A percentile compares a stretch with the other conserved stretches of the same genome.
Conservation (phyloP, 2,888 invertebrate species). For the Macrosoma leucophasiata region DNA sequence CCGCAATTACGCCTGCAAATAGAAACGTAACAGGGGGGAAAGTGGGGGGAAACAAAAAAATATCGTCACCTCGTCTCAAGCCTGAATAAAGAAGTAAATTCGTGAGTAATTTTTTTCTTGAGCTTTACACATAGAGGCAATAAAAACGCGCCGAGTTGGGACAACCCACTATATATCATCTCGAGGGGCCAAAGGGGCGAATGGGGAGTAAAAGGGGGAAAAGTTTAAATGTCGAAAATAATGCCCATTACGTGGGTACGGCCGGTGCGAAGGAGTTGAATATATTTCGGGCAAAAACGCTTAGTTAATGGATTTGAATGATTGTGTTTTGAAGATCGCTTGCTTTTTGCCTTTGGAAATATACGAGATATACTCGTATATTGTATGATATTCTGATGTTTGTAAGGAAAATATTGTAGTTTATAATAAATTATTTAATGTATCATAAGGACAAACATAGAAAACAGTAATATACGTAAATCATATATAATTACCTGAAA, state of each 20-base stretch:
- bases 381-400: no score
- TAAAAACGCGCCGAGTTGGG: slow-evolving; percentile 56
- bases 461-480: no score
- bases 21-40: slow-evolving; percentile 49
- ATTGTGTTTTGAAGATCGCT: no score
- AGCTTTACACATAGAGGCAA: slow-evolving; percentile 65
- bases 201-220: slow-evolving; percentile 58
- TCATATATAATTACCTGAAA: no score
- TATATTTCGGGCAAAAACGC: no score
- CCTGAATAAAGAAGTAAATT: slow-evolving; percentile 45
- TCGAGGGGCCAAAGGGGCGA: slow-evolving; percentile 35
- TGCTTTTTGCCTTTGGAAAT: no score
- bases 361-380: no score
- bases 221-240: slow-evolving; percentile 63
- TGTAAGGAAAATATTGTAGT: no score
- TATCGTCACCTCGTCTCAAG: slow-evolving; percentile 46
- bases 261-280: no score
- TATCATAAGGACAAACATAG: no score
- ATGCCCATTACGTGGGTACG: slow-evolving; percentile 58
- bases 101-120: slow-evolving; percentile 65
- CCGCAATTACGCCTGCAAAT: slow-evolving; percentile 33
- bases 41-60: slow-evolving; percentile 48
- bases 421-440: no score
- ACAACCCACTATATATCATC: slow-evolving; percentile 59
- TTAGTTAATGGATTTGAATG: no score